Base-by-base conservation (phyloP, 1,140 invertebrate genomes). In the Choristoneura fumiferana region DNA sequence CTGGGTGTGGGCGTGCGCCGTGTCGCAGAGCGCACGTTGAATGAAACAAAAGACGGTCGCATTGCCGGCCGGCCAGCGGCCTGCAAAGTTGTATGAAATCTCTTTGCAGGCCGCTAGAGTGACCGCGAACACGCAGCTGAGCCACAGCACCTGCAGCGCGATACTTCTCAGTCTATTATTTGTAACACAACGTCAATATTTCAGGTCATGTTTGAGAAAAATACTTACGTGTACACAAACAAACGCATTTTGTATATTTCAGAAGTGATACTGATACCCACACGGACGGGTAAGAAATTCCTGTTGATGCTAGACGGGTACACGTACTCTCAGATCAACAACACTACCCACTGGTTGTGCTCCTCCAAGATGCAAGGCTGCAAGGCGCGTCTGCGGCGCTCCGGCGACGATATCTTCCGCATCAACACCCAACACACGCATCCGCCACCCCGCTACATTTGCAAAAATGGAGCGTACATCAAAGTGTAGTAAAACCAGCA, bases 301-400 rank as follows among this genome's bases (percentile, higher is more conserved):
- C 58, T 82, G 2, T 36, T 84, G 5, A 81, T 84, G 79, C 55
- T 81, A 8, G 64, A 79, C 4, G 67, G 70, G 2, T 82, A 78
- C 33, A 82, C 78, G 15, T 84, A 81, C 53, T 79, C 72, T 5
- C 76, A 82, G 49, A 72, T 76, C 8, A 79, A 79, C 43, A 65
- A 78, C 14, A 68, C 49, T 1, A 14, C 53, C 0, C 66, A 77
- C 36, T 84, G 81, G 81, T 56, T 65, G 5, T 81, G 81, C 45
- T 82, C 79, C 0, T 74, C 76, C 4, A 73, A 73, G 54, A 63
- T 60, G 5, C 35, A 54, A 5, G 73, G 73, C 1, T 81, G 79
- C 13, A 37, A 49, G 1, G 74, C 80, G 0, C 58, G 69, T 12
- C 18, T 83, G 0, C 65, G 62, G 1, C 56, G 60, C 10, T 5